Evolutionary conservation across 2,113 vertebrate species (phyloP), one percentile per base, ranked within the genome.

Genomic region (Xiphias gladius): DNA sequence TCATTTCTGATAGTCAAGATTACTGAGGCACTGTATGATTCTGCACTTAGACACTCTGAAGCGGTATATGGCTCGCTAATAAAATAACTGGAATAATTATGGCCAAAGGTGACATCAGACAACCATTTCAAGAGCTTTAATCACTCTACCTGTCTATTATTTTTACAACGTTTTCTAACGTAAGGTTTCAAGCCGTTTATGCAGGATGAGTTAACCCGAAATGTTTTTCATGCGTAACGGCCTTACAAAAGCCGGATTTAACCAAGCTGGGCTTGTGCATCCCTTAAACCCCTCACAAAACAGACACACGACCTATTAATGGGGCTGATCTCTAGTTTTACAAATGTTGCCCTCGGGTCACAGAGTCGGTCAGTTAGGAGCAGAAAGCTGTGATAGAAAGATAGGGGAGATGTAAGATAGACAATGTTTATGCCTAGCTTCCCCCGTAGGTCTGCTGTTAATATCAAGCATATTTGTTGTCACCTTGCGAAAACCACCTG

Each of bases 1-100:
- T 89, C 77, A 92, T 85, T 91, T 84, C 48, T 92, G 90, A 92
- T 86, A 57, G 75, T 55, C n/a, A 7, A 55, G 55, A 82, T 84
- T 84, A 77, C 57, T 22, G 24, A 83, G 55, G 76, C 62, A 32
- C 62, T 24, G 64, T 43, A 68, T 73, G 76, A 66, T 28, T 54
- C 5, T 76, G 69, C 76, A 59, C 61, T 35, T 37, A 57, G 50
- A 48, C 32, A 73, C 61, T 88, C 84, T 87, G 48, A 87, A 89
- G 72, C 13, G 1, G 63, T 32, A 26, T 76, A 26, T 1, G 1
- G 37, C 77, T 17, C 12, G 22, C 26, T 86, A 80, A 85, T 88
- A 81, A 85, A 79, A 61, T 75, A 79, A 72, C 59, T n/a, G 30
- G 17, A 80, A 74, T 76, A 77, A 89, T 86, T 84, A 83, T 12